Evolutionary conservation across 2,113 vertebrate genomes (phyloP).

Genomic region (Pseudonaja textilis): DNA sequence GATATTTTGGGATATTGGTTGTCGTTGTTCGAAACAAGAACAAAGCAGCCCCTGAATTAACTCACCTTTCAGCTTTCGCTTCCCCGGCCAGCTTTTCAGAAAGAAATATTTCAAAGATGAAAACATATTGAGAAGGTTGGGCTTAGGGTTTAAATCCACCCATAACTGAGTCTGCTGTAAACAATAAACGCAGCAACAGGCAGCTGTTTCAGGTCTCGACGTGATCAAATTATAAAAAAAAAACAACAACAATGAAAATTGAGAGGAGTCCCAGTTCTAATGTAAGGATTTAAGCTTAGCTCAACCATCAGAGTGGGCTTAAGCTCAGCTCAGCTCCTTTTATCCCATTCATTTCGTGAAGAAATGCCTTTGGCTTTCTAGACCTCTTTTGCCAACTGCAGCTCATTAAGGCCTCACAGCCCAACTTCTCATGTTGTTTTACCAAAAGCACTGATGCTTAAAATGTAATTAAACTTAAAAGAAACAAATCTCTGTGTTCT

Average conservation of each 20-base stretch:
- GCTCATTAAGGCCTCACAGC: conserved; percentile 86
- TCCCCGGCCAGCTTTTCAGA: neutral
- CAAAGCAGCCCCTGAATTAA: neutral
- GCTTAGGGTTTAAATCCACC: neutral
- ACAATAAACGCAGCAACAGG: conserved; percentile 77
- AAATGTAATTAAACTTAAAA: conserved; percentile 91
- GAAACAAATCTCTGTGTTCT: conserved; percentile 78
- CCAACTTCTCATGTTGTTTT: conserved; percentile 72
- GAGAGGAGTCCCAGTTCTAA: conserved; percentile 72
- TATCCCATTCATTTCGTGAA: conserved; percentile 80
- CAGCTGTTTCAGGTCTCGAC: conserved; percentile 71
- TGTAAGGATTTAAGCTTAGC: conserved; percentile 70
- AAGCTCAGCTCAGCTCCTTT: conserved; percentile 76
- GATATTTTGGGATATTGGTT: neutral
- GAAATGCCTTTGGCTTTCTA: conserved; percentile 78
- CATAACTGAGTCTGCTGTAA: conserved; percentile 74
- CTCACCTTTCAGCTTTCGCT: neutral
- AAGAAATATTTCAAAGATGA: neutral
- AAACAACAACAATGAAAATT: conserved; percentile 59
- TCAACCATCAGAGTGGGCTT: conserved; percentile 76
- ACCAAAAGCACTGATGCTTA: conserved; percentile 79
- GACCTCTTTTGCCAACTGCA: conserved; percentile 77
- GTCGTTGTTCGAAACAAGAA: neutral
- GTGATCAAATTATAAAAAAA: conserved; percentile 52
- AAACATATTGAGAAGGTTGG: neutral